Conservation (phyloP, 2,888 invertebrate species). For the Neoitamus cyanurus region DNA sequence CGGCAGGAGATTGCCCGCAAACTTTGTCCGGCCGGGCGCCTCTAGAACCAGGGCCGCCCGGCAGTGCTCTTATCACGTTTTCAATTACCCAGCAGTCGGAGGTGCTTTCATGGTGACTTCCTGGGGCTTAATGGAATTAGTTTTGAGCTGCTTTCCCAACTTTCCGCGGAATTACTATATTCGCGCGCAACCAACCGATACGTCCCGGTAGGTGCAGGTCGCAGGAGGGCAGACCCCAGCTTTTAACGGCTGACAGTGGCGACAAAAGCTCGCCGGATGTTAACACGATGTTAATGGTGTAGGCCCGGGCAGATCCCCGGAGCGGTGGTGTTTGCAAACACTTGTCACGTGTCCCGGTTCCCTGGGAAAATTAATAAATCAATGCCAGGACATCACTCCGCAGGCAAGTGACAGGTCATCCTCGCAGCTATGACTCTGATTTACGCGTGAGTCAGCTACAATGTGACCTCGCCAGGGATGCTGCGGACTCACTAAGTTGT, state of each 20-base stretch:
- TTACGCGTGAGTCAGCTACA: constrained; percentile 2
- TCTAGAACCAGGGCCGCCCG: neutral
- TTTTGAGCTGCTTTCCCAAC: neutral
- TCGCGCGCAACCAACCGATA: neutral
- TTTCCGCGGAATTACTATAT: neutral
- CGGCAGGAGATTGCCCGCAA: neutral
- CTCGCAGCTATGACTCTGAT: neutral
- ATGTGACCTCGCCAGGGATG: neutral
- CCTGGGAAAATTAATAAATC: constrained; percentile 27
- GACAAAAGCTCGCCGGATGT: constrained; percentile 2
- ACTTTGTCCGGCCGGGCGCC: constrained; percentile 2
- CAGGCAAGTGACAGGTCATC: neutral
- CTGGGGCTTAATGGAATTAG: constrained; percentile 19
- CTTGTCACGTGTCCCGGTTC: constrained; percentile 20
- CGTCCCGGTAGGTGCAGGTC: neutral
- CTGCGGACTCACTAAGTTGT: neutral
- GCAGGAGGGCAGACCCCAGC: neutral
- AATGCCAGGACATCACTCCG: neutral
- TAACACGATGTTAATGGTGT: constrained; percentile 9
- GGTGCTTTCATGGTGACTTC: constrained; percentile 13
- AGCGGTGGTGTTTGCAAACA: neutral
- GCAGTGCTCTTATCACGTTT: constrained; percentile 23
- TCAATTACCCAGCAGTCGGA: constrained; percentile 22
- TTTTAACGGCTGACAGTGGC: neutral
- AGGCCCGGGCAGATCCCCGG: neutral